phyloP scores from a whole-genome alignment of 30 jellyfish, hydroid and myxozoan species.

The Mastigias papua region DNA sequence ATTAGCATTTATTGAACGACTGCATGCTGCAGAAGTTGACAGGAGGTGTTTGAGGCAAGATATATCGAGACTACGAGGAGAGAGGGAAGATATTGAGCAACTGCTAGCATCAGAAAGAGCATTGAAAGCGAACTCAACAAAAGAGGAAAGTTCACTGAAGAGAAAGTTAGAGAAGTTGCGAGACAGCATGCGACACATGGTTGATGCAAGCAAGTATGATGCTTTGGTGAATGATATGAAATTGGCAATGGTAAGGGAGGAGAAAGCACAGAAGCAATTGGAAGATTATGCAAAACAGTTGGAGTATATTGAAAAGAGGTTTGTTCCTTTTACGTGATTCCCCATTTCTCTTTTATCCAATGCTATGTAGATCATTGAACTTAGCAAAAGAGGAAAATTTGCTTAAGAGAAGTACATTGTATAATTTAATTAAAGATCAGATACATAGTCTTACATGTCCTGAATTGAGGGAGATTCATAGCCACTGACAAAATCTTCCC shows the following conservation, averaged over 20 bases:
- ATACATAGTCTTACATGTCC: no score
- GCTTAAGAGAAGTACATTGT: no score
- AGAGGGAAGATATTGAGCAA: slow-evolving; percentile 45
- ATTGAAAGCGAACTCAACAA: neutral
- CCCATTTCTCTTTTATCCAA: no score
- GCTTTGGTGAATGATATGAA: slow-evolving; percentile 65
- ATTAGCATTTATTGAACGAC: slow-evolving; percentile 75
- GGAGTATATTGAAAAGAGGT: slow-evolving; percentile 82
- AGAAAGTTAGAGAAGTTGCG: slow-evolving; percentile 47
- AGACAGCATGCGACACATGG: slow-evolving; percentile 26
- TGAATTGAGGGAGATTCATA: no score
- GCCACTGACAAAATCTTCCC: no score
- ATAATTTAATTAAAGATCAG: no score
- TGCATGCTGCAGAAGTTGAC: slow-evolving; percentile 81
- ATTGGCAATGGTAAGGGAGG: slow-evolving; percentile 74
- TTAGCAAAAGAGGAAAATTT: no score
- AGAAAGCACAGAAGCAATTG: slow-evolving; percentile 59
- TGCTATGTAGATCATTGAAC: no score
- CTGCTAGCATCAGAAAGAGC: slow-evolving; percentile 40
- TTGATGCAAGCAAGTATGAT: slow-evolving; percentile 58
- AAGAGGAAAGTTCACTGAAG: slow-evolving; percentile 50
- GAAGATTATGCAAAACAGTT: slow-evolving; percentile 73
- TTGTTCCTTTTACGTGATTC: no score
- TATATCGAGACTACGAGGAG: slow-evolving; percentile 22
- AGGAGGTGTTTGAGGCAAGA: slow-evolving; percentile 49